A percentile compares a stretch with the other conserved stretches of the same genome.
These are phyloP conservation scores for Gortyna flavago DNA, from an alignment of 2,888 invertebrate species.

Conservation along the genomic window DNA sequence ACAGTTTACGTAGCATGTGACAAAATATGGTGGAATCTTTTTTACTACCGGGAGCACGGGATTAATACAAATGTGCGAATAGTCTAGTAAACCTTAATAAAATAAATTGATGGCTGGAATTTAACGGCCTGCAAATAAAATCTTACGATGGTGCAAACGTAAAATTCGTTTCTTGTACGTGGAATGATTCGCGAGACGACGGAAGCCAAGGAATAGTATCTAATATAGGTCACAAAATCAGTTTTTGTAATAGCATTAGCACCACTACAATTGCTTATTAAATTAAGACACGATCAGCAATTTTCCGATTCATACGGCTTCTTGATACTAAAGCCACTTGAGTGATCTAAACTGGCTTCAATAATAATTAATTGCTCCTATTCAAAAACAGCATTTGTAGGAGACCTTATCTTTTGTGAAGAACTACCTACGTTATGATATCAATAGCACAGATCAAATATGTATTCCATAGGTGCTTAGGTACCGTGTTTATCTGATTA, in stretches of 20 bases:
- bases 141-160: constrained; percentile 14
- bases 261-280: constrained; percentile 58
- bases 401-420: constrained; percentile 41
- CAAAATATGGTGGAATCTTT: constrained; percentile 50
- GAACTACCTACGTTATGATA: constrained; percentile 48
- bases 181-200: constrained; percentile 15
- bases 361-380: constrained; percentile 29
- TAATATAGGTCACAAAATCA: constrained; percentile 36
- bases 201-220: not conserved
- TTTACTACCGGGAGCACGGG: constrained; percentile 44
- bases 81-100: constrained; percentile 46
- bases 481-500: constrained; percentile 63
- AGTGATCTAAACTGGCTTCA: constrained; percentile 38
- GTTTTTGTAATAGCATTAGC: constrained; percentile 55
- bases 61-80: constrained; percentile 49
- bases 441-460: constrained; percentile 58
- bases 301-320: constrained; percentile 60
- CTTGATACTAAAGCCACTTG: constrained; percentile 43
- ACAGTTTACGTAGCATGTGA: constrained; percentile 42
- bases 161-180: constrained; percentile 1
- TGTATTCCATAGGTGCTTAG: constrained; percentile 55
- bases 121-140: constrained; percentile 31
- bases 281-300: constrained; percentile 53
- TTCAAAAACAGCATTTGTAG: constrained; percentile 43
- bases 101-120: constrained; percentile 22